phyloP scores from a whole-genome alignment of 2,113 vertebrate species.

The Phaethon lepturus region DNA sequence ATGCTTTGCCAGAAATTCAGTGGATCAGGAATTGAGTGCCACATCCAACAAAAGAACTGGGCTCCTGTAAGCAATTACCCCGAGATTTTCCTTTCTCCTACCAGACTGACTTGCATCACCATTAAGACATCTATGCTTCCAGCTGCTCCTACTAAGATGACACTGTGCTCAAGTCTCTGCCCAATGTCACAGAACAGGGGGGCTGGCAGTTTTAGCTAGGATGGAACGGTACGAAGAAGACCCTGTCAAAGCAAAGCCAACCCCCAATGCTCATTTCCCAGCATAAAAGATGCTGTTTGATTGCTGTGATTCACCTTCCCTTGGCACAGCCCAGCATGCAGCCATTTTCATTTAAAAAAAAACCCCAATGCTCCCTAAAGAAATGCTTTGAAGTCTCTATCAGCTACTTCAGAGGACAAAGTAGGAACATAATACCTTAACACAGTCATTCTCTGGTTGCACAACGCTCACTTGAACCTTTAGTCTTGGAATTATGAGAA shows the following conservation, averaged over 20 bases:
- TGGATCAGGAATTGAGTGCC: background rate
- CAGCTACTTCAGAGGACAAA: background rate
- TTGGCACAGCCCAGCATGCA: background rate
- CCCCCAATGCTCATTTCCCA: background rate
- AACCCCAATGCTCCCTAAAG: background rate
- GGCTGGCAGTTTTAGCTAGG: background rate
- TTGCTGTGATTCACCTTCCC: background rate
- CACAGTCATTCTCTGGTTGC: background rate
- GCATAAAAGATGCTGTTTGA: background rate
- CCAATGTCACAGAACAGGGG: background rate
- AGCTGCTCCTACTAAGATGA: background rate
- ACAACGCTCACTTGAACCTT: background rate
- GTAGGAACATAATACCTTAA: background rate
- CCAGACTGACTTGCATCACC: background rate
- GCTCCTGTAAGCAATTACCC: background rate
- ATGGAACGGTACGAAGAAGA: background rate
- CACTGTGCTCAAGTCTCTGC: background rate
- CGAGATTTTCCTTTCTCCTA: background rate
- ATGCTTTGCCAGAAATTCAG: background rate
- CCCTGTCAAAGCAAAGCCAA: background rate
- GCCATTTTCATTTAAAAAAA: background rate
- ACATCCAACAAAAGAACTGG: background rate
- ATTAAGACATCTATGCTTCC: background rate
- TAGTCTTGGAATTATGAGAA: background rate
- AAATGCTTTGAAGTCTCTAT: background rate